These are phyloP conservation scores for Drosophila melanosoma DNA, from an alignment of 2,888 invertebrate species.

Conservation along the genomic window DNA sequence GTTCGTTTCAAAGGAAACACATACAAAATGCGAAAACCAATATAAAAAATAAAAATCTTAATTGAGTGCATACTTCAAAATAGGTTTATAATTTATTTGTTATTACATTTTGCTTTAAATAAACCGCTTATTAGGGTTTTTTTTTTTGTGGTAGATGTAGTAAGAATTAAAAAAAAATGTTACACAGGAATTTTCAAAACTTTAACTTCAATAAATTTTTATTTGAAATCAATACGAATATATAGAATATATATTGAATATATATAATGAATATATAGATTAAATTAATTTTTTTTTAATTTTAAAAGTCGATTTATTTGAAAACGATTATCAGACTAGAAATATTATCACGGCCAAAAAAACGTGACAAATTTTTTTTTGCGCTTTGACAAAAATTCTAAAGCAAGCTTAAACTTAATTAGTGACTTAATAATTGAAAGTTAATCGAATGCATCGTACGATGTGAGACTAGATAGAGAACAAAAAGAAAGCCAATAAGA, in stretches of 20 bases:
- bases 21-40: neutral
- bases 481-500: constrained; percentile 31
- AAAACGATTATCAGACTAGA: neutral
- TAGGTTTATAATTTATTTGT: neutral
- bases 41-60: neutral
- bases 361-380: constrained; percentile 52
- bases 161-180: neutral
- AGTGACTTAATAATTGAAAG: constrained; percentile 45
- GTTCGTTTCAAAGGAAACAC: neutral
- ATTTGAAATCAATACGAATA: neutral
- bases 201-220: neutral
- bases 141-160: neutral
- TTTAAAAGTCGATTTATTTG: neutral
- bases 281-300: neutral
- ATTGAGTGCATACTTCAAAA: neutral
- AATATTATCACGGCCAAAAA: constrained; percentile 23
- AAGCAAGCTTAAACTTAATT: constrained; percentile 44
- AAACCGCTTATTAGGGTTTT: neutral
- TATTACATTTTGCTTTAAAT: neutral
- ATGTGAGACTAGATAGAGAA: constrained; percentile 27
- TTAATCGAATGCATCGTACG: constrained; percentile 68
- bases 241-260: too few species aligned
- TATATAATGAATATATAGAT: too few species aligned
- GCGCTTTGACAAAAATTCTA: neutral
- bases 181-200: neutral